Percentiles rank a stretch among this genome's conserved stretches.
Evolutionary conservation across 64 coral and sea anemone genomes (phyloP).

Genomic region (Anthopleura sola): DNA sequence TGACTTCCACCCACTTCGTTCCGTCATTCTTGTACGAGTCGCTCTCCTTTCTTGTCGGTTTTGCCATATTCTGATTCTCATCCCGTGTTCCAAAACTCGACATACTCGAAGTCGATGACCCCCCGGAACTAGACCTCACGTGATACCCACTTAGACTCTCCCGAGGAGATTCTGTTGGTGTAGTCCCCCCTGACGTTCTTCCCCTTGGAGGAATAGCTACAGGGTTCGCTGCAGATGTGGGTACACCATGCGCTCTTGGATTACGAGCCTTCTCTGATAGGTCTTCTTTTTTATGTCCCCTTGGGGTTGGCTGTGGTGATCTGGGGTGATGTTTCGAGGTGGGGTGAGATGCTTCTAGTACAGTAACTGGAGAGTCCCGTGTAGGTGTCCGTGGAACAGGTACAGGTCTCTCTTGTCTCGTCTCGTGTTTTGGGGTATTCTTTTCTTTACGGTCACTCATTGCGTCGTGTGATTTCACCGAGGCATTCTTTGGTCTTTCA

Average conservation of each 20-base stretch:
- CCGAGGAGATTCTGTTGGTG: constrained; percentile 8
- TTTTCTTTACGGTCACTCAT: neutral
- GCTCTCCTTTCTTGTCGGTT: neutral
- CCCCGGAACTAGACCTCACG: constrained; percentile 8
- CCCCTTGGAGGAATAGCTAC: neutral
- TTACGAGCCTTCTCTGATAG: neutral
- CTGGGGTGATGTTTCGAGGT: neutral
- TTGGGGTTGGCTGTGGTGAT: constrained; percentile 8
- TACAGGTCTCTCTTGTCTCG: neutral
- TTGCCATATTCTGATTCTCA: constrained; percentile 19
- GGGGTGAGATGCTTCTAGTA: neutral
- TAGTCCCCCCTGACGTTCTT: neutral
- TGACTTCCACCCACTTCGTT: constrained; percentile 79
- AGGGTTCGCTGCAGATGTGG: neutral
- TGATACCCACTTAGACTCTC: constrained; percentile 8
- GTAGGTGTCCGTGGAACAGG: neutral
- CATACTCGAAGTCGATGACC: constrained; percentile 15
- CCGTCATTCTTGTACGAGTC: constrained; percentile 43
- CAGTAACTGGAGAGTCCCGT: neutral
- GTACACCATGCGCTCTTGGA: neutral
- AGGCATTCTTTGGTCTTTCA: neutral
- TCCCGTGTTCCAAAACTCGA: constrained; percentile 24
- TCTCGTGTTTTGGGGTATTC: neutral
- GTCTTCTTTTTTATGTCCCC: constrained; percentile 6
- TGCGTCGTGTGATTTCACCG: neutral